Percentiles rank a stretch among this genome's conserved stretches.
phyloP scores from a whole-genome alignment of 2,888 invertebrate species.

The Pachydiplax longipennis region DNA sequence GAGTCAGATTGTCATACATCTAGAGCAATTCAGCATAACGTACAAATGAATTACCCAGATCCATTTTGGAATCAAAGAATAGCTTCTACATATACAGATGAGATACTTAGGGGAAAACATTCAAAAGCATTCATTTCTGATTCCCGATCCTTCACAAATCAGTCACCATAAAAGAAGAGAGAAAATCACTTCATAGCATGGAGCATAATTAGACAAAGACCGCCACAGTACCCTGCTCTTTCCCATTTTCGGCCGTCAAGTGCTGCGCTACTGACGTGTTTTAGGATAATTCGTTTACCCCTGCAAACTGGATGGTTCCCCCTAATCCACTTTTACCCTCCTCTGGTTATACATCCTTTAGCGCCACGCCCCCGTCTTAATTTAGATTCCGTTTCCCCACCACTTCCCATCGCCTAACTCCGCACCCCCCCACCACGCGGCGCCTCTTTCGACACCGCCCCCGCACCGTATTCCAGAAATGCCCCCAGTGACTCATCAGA shows the following conservation, averaged over 20 bases:
- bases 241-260: background rate
- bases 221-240: no score
- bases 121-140: no score
- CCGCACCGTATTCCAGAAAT: conserved; percentile 25
- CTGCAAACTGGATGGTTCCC: background rate
- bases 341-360: background rate
- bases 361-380: background rate
- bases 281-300: background rate
- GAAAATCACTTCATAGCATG: no score
- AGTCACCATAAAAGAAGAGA: no score
- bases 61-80: no score
- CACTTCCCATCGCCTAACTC: background rate
- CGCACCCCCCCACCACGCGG: background rate
- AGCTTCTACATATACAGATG: no score
- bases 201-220: no score
- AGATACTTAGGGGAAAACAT: no score
- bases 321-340: background rate
- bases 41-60: no score
- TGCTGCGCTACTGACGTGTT: background rate
- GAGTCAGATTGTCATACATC: no score
- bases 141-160: no score
- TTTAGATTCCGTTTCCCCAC: background rate
- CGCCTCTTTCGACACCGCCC: background rate
- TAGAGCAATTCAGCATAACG: no score
- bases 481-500: conserved; percentile 21